Evolutionary conservation across 1,140 invertebrate genomes (phyloP), one percentile per base, ranked within the genome.

Genomic region (Homarus americanus): DNA sequence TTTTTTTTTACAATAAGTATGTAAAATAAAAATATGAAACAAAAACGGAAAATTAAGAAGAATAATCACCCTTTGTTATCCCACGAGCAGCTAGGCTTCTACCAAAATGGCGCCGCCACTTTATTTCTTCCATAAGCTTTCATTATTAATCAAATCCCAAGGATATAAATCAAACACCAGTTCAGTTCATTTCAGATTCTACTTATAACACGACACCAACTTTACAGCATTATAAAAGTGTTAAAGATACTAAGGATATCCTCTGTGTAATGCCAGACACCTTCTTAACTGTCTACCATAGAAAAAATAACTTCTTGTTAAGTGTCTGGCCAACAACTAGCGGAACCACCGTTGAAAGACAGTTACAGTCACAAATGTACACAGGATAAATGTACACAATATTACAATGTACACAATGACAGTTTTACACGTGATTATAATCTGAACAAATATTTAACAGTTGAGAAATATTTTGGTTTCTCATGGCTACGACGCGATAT

Each of bases 381-480:
- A 78, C 38, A 78, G n/a, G 28, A 69, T 69, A 78, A n/a, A 78
- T 78, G 75, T 78, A 78, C 75, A 78, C 75, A 78, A 78, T 78
- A 41, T 78, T 38, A 78, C 75, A 78, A 28, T 78, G 28, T 49
- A 28, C 63, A 69, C 63, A 69, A 49, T 4, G 53, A 58, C 53
- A 58, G 24, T 58, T n/a, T 69, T 69, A 69, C 63, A 69, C 5
- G 63, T 9, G 63, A 32, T 69, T 32, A 69, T 69, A 69, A 69
- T 69, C n/a, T 69, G 9, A 2, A 69, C 63, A 24, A 7, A 20
- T 63, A 49, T 49, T n/a, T 58, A 58, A 58, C 53, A 58, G 53
- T 58, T 58, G 15, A 58, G 17, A 58, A 0, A 58, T 24, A 58
- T 58, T 4, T 58, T 58, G 15, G 4, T 49, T 12, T n/a, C n/a